A percentile compares a stretch with the other conserved stretches of the same genome.
Evolutionary conservation across 2,113 vertebrate species (phyloP).

Genomic region (Cervus canadensis): DNA sequence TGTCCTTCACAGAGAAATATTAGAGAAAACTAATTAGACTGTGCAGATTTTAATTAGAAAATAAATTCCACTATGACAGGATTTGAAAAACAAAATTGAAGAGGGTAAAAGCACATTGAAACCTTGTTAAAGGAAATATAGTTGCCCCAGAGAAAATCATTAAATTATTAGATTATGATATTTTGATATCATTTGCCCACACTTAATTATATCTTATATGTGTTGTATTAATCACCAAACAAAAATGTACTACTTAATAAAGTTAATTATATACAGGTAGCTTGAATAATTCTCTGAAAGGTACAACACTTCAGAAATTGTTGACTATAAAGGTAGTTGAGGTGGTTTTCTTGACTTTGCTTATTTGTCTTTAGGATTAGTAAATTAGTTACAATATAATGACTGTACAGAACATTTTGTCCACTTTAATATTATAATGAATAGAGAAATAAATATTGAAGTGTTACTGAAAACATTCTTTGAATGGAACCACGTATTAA

Average conservation of each 20-base stretch:
- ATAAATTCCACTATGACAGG: constrained; percentile 10
- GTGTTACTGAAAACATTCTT: neutral
- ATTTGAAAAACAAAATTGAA: constrained; percentile 30
- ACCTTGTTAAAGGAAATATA: neutral
- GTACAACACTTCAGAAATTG: neutral
- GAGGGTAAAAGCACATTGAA: neutral
- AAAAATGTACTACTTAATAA: constrained; percentile 27
- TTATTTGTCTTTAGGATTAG: neutral
- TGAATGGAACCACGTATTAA: constrained; percentile 33
- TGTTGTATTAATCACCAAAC: constrained; percentile 8
- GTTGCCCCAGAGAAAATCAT: neutral
- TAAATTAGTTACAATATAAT: neutral
- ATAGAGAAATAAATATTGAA: neutral
- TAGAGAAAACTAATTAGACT: constrained; percentile 38
- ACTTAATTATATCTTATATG: constrained; percentile 13
- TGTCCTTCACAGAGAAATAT: constrained; percentile 19
- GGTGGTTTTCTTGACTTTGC: neutral
- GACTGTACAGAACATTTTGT: neutral
- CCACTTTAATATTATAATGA: constrained; percentile 4
- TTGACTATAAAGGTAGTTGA: neutral
- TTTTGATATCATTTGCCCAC: neutral
- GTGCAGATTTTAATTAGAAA: constrained; percentile 33
- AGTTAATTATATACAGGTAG: constrained; percentile 5
- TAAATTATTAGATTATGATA: constrained; percentile 5
- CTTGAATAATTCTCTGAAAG: constrained; percentile 23